Evolutionary conservation across 2,888 invertebrate genomes (phyloP), one percentile per base, ranked within the genome.

Genomic region (Steinernema hermaphroditum): DNA sequence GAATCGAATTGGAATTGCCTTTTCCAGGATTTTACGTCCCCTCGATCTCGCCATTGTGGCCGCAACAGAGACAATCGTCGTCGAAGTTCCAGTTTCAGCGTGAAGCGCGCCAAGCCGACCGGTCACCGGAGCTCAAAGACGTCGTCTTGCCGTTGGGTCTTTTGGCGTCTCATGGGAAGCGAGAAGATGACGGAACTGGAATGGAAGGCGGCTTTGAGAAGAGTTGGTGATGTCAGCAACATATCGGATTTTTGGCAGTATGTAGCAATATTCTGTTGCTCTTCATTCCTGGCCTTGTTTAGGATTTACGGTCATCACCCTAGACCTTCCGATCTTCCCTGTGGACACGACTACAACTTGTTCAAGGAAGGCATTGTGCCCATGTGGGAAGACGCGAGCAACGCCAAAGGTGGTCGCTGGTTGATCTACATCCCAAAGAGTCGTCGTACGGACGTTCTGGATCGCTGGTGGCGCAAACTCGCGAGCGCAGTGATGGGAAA

Each of bases 181-280:
- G 81, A 80, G 19, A 92, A 92, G 86, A 37, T 8, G 37, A 37
- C 4, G 37, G 37, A 37, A 37, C 12, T 12, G 6, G 92, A 91
- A 86, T 97, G 96, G 96, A 93, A 93, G 87, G 93, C 94, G 83
- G 94, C 94, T 89, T 92, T 93, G 86, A 92, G 93, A 86, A 92
- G 94, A 88, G 92, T 97, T 72, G 93, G 94, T 69, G 92, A 92
- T 79, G 95, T 97, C 88, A 92, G 93, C 87, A 94, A 95, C n/a
- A 95, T 95, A 32, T 96, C 97, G 90, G 96, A 96, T 89, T 97
- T 97, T 88, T 97, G 96, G 97, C 94, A 93, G 94, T 74, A 24
- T 4, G 69, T 46, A 27, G 32, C 50, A n/a, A 14, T 4, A 14
- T 70, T 37, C 19, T 4, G 4, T 27, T 27, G 6, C n/a, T 22